Base-by-base conservation (phyloP, 2,113 vertebrate genomes). In the Lampris incognitus region DNA sequence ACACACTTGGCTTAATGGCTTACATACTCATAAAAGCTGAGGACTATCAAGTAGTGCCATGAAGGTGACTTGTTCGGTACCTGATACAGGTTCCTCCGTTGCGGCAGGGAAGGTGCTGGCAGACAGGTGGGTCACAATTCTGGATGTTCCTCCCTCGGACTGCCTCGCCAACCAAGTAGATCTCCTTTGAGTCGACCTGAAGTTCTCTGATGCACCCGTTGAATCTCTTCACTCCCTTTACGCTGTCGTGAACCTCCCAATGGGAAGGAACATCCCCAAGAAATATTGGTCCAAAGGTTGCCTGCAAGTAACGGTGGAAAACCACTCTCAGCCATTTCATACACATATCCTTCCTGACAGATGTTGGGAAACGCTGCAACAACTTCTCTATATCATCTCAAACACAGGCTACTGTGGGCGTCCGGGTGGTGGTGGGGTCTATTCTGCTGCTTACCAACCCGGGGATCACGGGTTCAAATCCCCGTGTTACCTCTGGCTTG, bases 21-120 rank as follows among this genome's bases (percentile, higher is more conserved):
- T 75, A 73, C 3, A 60, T 41, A 57, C 62, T 86, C 37, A 62
- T 74, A 66, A 13, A 10, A 39, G 36, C 10, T 13, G 11, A 54
- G 5, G 51, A n/a, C 4, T 72, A 24, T 64, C 62, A 69, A 52
- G 79, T 72, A 50, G 9, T 52, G 39, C 69, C 39, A 50, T 24
- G 24, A 56, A 87, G 42, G 71, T 74, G 63, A 74, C 66, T 9
- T 39, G 24, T 24, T 24, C 24, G 68, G 66, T 92, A 97, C 96
- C 96, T 95, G 78, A 91, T 81, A 79, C 96, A 97, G 42, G 92
- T 96, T 69, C 94, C 95, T 61, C 96, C 94, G n/a, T 96, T 96
- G 51, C 4, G 91, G 72, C 95, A 97, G 5, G 91, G 95, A 62
- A 88, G 87, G 78, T 90, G 92, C 66, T 94, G 92, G 87, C 95